Percentiles rank a stretch among this genome's conserved stretches.
Conservation (phyloP, 2,888 invertebrate species). For the Trissolcus japonicus region DNA sequence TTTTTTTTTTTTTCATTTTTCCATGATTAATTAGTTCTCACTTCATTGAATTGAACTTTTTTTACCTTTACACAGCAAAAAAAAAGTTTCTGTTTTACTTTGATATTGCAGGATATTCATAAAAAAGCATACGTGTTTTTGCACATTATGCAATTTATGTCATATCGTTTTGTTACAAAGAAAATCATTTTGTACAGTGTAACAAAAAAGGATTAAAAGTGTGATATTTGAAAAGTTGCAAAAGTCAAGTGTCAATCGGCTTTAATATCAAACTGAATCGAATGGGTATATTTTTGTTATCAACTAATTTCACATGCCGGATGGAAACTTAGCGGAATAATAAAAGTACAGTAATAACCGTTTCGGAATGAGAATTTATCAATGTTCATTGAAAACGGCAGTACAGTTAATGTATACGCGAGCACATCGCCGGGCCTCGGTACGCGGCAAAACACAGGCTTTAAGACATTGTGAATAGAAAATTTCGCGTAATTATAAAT, state of each 20-base stretch:
- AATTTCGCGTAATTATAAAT: slow-evolving; percentile 38
- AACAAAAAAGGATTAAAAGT: no score
- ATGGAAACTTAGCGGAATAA: slow-evolving; percentile 2
- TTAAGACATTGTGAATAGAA: slow-evolving; percentile 37
- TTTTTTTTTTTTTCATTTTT: slow-evolving; percentile 9
- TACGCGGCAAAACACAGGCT: slow-evolving; percentile 34
- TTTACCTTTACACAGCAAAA: no score
- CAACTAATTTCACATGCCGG: neutral
- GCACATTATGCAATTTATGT: no score
- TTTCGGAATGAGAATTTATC: slow-evolving; percentile 23
- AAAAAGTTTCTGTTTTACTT: neutral
- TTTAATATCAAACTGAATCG: neutral
- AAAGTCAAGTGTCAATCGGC: neutral
- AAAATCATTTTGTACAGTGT: no score
- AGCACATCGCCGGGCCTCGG: slow-evolving; percentile 3
- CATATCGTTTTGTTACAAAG: no score
- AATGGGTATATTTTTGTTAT: no score
- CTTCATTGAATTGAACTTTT: no score
- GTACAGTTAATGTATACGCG: slow-evolving; percentile 26
- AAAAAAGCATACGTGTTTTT: no score
- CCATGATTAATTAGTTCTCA: neutral
- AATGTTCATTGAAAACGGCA: slow-evolving; percentile 28
- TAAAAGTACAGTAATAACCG: slow-evolving; percentile 14
- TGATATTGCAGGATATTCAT: neutral
- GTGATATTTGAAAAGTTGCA: no score